Percentiles rank a stretch among this genome's conserved stretches.
phyloP scores from a whole-genome alignment of 2,113 vertebrate genomes.

The Poicephalus gulielmi region DNA sequence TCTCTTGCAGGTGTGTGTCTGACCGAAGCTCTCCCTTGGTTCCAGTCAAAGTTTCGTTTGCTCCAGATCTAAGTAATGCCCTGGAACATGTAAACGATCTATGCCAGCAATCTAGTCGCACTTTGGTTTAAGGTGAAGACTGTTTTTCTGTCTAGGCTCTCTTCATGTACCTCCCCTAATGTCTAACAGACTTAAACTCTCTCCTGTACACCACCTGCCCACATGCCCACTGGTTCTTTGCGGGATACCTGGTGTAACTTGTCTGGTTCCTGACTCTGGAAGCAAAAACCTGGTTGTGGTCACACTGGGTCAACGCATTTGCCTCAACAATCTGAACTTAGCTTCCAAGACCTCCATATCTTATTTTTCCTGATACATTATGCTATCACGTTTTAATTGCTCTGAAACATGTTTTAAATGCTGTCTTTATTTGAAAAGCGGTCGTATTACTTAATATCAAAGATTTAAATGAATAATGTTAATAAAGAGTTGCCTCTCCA shows the following conservation, averaged over 20 bases:
- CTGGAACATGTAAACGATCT: neutral
- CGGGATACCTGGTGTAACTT: neutral
- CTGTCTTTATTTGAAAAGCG: neutral
- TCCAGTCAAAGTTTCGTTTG: neutral
- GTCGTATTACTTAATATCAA: neutral
- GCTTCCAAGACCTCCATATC: neutral
- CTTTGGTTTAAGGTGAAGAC: neutral
- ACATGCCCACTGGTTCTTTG: neutral
- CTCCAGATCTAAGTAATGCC: neutral
- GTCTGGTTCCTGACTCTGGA: neutral
- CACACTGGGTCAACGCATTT: neutral
- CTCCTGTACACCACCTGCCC: neutral
- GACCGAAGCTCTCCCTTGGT: neutral
- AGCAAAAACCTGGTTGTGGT: neutral
- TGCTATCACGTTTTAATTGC: neutral
- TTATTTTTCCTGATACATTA: neutral
- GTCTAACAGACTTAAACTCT: neutral
- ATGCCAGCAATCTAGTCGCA: neutral
- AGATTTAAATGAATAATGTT: neutral
- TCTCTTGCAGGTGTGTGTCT: neutral
- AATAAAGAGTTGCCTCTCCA: neutral
- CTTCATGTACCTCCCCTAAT: neutral
- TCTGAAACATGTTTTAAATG: neutral
- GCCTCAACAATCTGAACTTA: neutral
- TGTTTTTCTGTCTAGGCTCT: neutral